Evolutionary conservation across 37 sponge, comb jelly and placozoan genomes (phyloP), one percentile per base, ranked within the genome.

Genomic region (Bolinopsis microptera): DNA sequence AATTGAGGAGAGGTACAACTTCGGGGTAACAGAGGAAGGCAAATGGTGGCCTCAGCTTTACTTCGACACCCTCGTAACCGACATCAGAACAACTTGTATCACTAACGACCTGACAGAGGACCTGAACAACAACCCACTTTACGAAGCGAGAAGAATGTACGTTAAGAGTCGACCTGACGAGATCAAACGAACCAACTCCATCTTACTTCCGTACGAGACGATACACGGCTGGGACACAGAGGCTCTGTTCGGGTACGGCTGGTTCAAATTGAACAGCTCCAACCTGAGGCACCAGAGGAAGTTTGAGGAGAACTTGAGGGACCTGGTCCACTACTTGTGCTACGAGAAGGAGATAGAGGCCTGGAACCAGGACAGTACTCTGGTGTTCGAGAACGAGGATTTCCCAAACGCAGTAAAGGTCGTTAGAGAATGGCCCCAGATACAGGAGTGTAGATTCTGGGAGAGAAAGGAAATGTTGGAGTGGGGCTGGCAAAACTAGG

Each of bases 181-280:
- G 25, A 36, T 77, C 35, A 48, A 48, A 48, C 9, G 61, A 5
- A 13, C 61, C 13, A 13, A 18, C 61, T 48, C 61, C 9, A 36
- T 77, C 21, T 8, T 3, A 48, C 61, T 41, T 1, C 90, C 61
- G 0, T 86, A 24, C 3, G 90, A 86, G 26, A 86, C 90, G 26
- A 38, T 86, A 5, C 90, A 86, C 90, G 90, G 90, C 1, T 86
- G 90, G 90, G 90, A 86, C 61, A 86, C 90, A 22, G 90, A 86
- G 90, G 90, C 90, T 28, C 90, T 86, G 38, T 86, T 86, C 30
- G 90, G 90, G 36, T 86, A 33, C 31, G 90, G 90, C 25, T 86
- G 90, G 90, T 86, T 86, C 61, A 28, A 39, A 40, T 27, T 86
- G 61, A 34, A 22, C 5, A 39, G 90, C 25, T 86, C 61, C 16